phyloP scores from a whole-genome alignment of 1,140 invertebrate genomes.

The Spodoptera frugiperda region DNA sequence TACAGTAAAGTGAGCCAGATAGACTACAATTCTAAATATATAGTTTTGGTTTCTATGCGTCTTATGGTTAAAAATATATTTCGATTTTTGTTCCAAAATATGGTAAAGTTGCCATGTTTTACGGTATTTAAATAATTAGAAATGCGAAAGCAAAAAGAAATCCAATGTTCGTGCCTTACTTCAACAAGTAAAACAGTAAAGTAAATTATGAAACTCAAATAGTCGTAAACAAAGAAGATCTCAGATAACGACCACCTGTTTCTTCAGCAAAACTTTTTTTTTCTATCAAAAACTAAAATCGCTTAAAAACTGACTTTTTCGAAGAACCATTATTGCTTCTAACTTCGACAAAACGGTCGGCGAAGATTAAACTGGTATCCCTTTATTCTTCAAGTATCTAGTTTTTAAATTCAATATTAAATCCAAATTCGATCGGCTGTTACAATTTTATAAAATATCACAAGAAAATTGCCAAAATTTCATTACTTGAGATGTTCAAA shows the following conservation, averaged over 20 bases:
- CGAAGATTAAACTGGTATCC: conserved; percentile 58
- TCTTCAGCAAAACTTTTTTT: conserved; percentile 38
- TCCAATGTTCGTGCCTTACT: background rate
- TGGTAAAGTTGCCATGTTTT: no score
- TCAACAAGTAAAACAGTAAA: background rate
- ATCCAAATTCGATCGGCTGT: conserved; percentile 40
- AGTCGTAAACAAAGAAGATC: conserved; percentile 6
- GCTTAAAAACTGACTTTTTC: conserved; percentile 47
- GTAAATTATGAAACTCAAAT: no score
- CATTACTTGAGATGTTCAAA: conserved; percentile 31
- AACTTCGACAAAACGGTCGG: conserved; percentile 51
- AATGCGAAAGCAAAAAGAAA: background rate
- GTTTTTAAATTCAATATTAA: conserved; percentile 51
- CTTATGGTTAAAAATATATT: no score
- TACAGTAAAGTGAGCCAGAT: no score
- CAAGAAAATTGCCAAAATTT: conserved; percentile 23
- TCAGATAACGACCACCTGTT: conserved; percentile 31
- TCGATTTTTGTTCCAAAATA: no score
- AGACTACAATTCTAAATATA: no score
- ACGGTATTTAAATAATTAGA: no score
- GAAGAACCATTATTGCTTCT: conserved; percentile 59
- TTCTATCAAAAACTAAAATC: conserved; percentile 42
- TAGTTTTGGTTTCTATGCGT: no score
- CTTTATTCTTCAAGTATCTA: conserved; percentile 47
- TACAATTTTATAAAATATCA: conserved; percentile 44